Conservation (phyloP, 2,888 invertebrate species). For the Coenonympha arcania region DNA sequence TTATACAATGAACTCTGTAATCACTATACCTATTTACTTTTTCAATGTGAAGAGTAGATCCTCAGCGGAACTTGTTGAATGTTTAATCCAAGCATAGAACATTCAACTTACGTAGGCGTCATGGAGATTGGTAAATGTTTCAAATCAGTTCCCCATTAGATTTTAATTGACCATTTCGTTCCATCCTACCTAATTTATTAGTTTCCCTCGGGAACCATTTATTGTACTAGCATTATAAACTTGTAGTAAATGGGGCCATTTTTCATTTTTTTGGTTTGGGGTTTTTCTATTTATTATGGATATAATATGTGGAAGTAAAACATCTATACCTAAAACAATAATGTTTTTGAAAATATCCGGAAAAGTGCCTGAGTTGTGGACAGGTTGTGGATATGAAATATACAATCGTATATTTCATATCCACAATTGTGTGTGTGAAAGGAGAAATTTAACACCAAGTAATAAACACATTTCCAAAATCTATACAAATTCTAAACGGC, state of each 20-base stretch:
- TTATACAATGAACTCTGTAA: no score
- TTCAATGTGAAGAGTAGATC: background rate
- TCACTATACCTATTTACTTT: background rate
- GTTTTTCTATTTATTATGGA: conserved; percentile 18
- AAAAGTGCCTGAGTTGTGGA: no score
- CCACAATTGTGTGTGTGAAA: no score
- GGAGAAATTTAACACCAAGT: no score
- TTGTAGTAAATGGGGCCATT: conserved; percentile 19
- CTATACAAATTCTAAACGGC: no score
- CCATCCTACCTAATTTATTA: conserved; percentile 45
- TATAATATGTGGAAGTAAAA: conserved; percentile 16
- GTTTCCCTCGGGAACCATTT: conserved; percentile 42
- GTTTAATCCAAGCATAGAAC: conserved; percentile 15
- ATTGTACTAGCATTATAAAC: conserved; percentile 17
- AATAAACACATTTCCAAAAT: no score
- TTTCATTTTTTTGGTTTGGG: conserved; percentile 21
- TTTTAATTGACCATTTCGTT: conserved; percentile 54
- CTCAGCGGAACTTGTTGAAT: background rate
- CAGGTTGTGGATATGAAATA: no score
- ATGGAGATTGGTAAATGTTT: conserved; percentile 35
- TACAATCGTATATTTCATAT: no score
- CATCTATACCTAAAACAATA: no score
- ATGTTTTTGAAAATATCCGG: no score
- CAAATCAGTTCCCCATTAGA: conserved; percentile 42
- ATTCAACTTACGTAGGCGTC: conserved; percentile 48